phyloP scores from a whole-genome alignment of 2,888 invertebrate species.

The Drosophila mercatorum region DNA sequence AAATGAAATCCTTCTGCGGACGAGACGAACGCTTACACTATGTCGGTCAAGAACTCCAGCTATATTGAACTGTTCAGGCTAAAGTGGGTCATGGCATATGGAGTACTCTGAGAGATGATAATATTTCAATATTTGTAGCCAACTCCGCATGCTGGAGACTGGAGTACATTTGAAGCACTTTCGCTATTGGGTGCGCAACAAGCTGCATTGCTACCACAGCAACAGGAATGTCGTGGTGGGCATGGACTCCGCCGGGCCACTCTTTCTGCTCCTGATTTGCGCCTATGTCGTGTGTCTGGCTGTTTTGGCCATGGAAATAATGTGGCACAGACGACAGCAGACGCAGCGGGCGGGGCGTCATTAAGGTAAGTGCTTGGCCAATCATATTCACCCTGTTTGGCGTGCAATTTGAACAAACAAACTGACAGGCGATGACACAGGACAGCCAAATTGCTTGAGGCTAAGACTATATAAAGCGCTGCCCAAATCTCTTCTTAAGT shows the following conservation, averaged over 20 bases:
- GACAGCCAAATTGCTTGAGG: constrained; percentile 51
- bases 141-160: constrained; percentile 77
- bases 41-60: constrained; percentile 72
- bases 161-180: constrained; percentile 74
- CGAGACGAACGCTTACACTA: constrained; percentile 55
- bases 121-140: constrained; percentile 42
- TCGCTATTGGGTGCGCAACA: constrained; percentile 74
- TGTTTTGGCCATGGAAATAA: constrained; percentile 73
- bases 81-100: constrained; percentile 25
- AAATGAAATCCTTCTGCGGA: constrained; percentile 80
- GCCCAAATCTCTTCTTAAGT: background rate
- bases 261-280: constrained; percentile 75
- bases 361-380: constrained; percentile 43
- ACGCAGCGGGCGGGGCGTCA: background rate
- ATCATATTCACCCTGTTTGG: constrained; percentile 15
- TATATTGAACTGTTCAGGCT: constrained; percentile 75
- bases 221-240: constrained; percentile 77
- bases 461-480: constrained; percentile 48
- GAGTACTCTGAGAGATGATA: background rate
- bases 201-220: constrained; percentile 75
- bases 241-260: constrained; percentile 80
- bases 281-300: constrained; percentile 65
- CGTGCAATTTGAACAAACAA: constrained; percentile 63
- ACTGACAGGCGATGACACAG: constrained; percentile 44
- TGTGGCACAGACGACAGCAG: constrained; percentile 47